Evolutionary conservation across 2,888 invertebrate species (phyloP), one percentile per base, ranked within the genome.

Genomic region (Magallana nippona): DNA sequence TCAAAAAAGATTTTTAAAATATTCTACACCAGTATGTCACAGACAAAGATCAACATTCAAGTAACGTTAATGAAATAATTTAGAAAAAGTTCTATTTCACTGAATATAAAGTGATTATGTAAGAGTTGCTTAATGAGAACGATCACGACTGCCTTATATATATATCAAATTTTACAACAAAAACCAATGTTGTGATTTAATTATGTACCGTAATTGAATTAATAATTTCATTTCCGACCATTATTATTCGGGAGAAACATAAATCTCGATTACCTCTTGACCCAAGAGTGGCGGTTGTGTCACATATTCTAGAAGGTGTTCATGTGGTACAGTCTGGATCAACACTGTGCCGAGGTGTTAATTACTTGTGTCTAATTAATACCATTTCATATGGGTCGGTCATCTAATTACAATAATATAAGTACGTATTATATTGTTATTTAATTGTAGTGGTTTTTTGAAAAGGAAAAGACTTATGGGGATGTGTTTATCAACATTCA

Each of bases 281-380:
- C 17, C 60, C 5, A 3, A n/a, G 44, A 2, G 1, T 1, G n/a
- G 17, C 17, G 17, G 60, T 60, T 60, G 10, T 60, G 60, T 60
- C n/a, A 60, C n/a, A 15, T 8, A 60, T n/a, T 60, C 60, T n/a
- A 60, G 8, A n/a, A 17, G 5, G n/a, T 60, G 60, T 60, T 60
- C n/a, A 60, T 60, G 60, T n/a, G n/a, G 1, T n/a, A 60, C n/a
- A n/a, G 60, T 60, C 60, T 8, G 1, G 2, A 11, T 60, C n/a
- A 60, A 60, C 60, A 17, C 8, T 60, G 60, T 60, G 44, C 44
- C 44, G 44, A 60, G n/a, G n/a, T 60, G n/a, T n/a, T 60, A 60
- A 60, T 60, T 60, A 60, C 13, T 11, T 60, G 60, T n/a, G 60
- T 60, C 60, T 60, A 60, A 60, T 60, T 60, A n/a, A 60, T 60